These are phyloP conservation scores for Tolypeutes matacus DNA, from an alignment of 2,797 vertebrate genomes.

Conservation along the genomic window DNA sequence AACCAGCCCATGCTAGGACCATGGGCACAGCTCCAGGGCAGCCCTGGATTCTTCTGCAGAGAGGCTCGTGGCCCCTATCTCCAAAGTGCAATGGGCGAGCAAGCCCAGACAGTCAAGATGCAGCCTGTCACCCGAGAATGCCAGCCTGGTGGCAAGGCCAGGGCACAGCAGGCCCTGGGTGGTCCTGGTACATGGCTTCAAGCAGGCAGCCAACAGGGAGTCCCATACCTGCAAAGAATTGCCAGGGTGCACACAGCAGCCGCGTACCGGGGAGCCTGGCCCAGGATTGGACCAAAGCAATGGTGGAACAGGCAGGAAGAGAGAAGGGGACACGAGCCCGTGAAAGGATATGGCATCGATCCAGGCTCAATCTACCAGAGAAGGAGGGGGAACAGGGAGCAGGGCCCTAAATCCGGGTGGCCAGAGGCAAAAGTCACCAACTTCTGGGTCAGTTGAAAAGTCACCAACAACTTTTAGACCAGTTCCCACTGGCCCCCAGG, in stretches of 20 bases:
- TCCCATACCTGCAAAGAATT: not conserved
- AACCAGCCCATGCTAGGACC: not conserved
- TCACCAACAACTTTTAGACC: not conserved
- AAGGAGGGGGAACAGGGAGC: not conserved
- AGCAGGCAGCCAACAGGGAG: not conserved
- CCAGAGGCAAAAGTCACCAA: not conserved
- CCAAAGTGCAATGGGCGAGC: not conserved
- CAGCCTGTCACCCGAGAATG: accelerated
- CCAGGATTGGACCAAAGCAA: not conserved
- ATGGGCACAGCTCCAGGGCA: not conserved
- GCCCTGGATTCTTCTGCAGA: not conserved
- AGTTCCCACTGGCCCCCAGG: not conserved
- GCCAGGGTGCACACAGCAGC: not conserved
- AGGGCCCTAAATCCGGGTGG: not conserved
- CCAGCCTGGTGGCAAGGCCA: not conserved
- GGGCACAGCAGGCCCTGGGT: not conserved
- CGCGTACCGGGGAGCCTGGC: not conserved
- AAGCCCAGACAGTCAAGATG: not conserved
- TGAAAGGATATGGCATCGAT: not conserved
- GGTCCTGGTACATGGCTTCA: not conserved
- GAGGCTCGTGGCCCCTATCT: not conserved
- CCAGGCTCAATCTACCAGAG: not conserved
- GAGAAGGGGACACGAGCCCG: no score
- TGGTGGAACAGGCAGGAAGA: not conserved
- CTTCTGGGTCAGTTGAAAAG: not conserved